These are phyloP conservation scores for Bos javanicus DNA, from an alignment of 2,113 vertebrate genomes.

Conservation along the genomic window DNA sequence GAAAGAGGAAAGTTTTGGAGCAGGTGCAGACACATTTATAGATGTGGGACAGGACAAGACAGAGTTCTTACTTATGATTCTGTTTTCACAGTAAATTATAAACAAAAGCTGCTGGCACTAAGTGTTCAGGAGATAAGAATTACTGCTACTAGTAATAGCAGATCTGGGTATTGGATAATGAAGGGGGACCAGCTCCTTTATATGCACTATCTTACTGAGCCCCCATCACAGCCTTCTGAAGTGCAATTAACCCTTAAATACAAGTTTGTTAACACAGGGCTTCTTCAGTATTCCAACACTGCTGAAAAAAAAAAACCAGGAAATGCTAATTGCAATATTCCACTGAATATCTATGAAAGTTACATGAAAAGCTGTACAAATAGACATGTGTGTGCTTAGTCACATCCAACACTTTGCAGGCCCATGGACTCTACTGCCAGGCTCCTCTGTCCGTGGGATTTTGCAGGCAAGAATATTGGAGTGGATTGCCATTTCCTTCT, in stretches of 20 bases:
- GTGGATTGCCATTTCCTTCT: neutral
- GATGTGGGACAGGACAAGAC: neutral
- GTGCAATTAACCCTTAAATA: neutral
- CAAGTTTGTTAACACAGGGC: neutral
- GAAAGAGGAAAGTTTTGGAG: neutral
- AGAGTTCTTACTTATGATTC: neutral
- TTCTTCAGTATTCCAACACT: neutral
- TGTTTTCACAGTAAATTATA: neutral
- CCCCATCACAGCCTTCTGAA: neutral
- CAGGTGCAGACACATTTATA: neutral
- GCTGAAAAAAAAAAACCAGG: neutral
- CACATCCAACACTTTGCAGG: neutral
- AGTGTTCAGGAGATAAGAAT: neutral
- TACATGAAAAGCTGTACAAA: neutral
- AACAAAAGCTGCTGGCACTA: neutral
- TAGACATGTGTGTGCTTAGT: neutral
- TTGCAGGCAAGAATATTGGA: neutral
- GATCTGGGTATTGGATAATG: neutral
- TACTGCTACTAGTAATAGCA: neutral
- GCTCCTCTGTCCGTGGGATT: neutral
- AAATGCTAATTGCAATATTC: neutral
- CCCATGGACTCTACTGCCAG: neutral
- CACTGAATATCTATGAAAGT: neutral
- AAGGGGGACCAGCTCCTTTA: neutral
- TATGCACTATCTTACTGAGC: rapidly evolving